These are phyloP conservation scores for Girardinichthys multiradiatus DNA, from an alignment of 2,113 vertebrate species.

Conservation along the genomic window DNA sequence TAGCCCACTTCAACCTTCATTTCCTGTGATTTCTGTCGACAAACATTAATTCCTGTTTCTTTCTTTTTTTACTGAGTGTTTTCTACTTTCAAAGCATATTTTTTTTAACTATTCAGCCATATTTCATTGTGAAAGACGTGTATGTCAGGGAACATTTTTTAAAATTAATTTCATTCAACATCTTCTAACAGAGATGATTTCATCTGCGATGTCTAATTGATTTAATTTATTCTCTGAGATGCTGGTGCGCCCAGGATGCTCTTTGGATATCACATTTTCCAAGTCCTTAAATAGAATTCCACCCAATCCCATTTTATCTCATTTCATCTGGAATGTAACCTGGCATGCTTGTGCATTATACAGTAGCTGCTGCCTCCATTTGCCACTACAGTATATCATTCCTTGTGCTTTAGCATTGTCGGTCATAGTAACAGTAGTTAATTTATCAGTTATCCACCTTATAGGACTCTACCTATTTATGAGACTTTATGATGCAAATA, in stretches of 20 bases:
- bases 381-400: not conserved
- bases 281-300: not conserved
- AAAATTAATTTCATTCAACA: too few species aligned
- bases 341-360: not conserved
- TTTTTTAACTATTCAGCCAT: too few species aligned
- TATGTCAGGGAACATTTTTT: too few species aligned
- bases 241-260: not conserved
- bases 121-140: too few species aligned
- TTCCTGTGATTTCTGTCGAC: too few species aligned
- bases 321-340: not conserved
- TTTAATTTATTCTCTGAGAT: not conserved
- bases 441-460: constrained; percentile 1
- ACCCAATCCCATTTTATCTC: not conserved
- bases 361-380: not conserved
- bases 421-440: not conserved
- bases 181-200: not conserved
- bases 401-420: not conserved
- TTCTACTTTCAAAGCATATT: too few species aligned
- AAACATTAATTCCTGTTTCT: too few species aligned
- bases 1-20: too few species aligned
- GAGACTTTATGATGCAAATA: constrained; percentile 43
- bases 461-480: constrained; percentile 48
- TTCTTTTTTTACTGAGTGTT: too few species aligned
- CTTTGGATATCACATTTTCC: not conserved
- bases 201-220: not conserved